Evolutionary conservation across 2,113 vertebrate species (phyloP).

Genomic region (Paralichthys olivaceus): DNA sequence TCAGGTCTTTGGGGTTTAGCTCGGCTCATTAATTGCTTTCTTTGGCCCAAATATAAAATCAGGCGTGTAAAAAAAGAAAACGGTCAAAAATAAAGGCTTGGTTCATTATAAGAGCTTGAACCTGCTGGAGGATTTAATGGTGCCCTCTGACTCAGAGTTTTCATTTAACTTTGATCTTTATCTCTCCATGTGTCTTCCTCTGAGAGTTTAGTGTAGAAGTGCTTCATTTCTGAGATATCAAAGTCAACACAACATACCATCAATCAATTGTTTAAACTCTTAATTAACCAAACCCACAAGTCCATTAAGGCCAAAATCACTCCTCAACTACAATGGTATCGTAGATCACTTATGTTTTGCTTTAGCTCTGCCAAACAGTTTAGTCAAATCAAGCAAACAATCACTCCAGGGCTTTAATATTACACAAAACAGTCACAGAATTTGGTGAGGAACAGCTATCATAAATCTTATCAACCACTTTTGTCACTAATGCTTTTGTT

Average conservation of each 20-base stretch:
- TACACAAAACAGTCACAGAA: slow-evolving; percentile 3
- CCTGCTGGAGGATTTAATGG: slow-evolving; percentile 32
- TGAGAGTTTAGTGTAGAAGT: slow-evolving; percentile 7
- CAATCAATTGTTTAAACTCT: slow-evolving; percentile 48
- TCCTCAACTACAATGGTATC: slow-evolving; percentile 19
- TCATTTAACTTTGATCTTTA: slow-evolving; percentile 37
- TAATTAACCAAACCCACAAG: slow-evolving; percentile 44
- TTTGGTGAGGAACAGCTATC: slow-evolving; percentile 10
- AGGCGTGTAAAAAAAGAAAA: slow-evolving; percentile 30
- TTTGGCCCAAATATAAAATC: slow-evolving; percentile 26
- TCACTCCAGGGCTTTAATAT: slow-evolving; percentile 21
- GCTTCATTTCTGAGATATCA: slow-evolving; percentile 27
- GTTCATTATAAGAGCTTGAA: slow-evolving; percentile 32
- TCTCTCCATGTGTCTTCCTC: slow-evolving; percentile 4
- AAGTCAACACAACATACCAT: slow-evolving; percentile 25
- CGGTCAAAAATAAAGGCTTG: slow-evolving; percentile 24
- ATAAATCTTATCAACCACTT: slow-evolving; percentile 28
- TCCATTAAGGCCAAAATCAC: slow-evolving; percentile 36
- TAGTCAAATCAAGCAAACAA: slow-evolving; percentile 31
- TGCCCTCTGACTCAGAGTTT: slow-evolving; percentile 22
- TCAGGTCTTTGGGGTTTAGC: slow-evolving; percentile 10
- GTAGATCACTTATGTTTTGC: not conserved
- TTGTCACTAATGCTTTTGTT: slow-evolving; percentile 22
- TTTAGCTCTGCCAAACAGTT: slow-evolving; percentile 22
- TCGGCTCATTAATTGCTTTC: slow-evolving; percentile 23